Conservation (phyloP, 2,888 invertebrate species). For the Epinotia bilunana region DNA sequence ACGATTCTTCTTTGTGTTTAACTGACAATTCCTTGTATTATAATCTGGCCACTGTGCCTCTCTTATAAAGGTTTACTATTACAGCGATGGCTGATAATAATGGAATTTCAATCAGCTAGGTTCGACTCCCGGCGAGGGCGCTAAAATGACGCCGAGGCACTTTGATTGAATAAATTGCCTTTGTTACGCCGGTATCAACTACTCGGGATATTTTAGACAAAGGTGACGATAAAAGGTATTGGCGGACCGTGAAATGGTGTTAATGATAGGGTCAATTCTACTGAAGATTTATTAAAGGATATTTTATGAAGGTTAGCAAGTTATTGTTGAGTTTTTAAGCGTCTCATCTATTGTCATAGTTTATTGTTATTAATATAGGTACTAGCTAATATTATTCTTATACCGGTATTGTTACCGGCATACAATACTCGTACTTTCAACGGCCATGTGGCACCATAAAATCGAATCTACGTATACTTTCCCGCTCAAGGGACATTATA, state of each 20-base stretch:
- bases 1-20: background rate
- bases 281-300: background rate
- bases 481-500: too few species aligned
- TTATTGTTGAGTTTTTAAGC: background rate
- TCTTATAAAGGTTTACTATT: conserved; percentile 75
- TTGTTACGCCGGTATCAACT: conserved; percentile 30
- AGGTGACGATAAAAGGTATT: conserved; percentile 17
- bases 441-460: too few species aligned
- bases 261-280: conserved; percentile 4
- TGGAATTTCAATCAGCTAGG: conserved; percentile 81
- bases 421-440: too few species aligned
- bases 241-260: background rate
- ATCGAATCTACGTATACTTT: too few species aligned
- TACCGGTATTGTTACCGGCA: too few species aligned
- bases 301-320: background rate
- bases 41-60: conserved; percentile 57
- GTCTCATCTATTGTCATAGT: too few species aligned
- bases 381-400: too few species aligned
- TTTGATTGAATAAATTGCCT: conserved; percentile 42
- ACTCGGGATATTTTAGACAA: conserved; percentile 34
- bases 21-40: background rate
- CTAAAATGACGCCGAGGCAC: conserved; percentile 49
- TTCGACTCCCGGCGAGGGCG: conserved; percentile 47
- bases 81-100: conserved; percentile 76
- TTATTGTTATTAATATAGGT: background rate